phyloP scores from a whole-genome alignment of 1,140 invertebrate species.

The Pararge aegeria region DNA sequence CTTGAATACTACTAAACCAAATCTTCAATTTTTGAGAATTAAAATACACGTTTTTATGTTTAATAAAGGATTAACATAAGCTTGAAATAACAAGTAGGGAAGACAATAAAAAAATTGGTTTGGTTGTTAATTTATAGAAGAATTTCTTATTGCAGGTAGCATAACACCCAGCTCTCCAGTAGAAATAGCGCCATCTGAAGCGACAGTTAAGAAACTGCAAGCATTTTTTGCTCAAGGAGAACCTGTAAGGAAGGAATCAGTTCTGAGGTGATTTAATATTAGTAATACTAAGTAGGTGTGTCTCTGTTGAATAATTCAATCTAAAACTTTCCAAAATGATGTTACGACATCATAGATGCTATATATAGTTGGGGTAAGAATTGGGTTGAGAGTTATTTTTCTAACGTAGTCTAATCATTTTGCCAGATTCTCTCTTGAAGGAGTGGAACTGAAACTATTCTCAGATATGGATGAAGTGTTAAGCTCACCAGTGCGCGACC shows the following conservation, averaged over 20 bases:
- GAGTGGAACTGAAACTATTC: conserved; percentile 85
- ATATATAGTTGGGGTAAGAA: background rate
- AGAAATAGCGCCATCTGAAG: conserved; percentile 76
- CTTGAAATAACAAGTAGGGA: too few species aligned
- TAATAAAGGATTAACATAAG: too few species aligned
- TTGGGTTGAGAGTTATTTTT: background rate
- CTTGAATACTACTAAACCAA: too few species aligned
- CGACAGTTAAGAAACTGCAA: conserved; percentile 85
- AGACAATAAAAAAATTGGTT: too few species aligned
- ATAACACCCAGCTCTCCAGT: conserved; percentile 61
- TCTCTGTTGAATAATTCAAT: too few species aligned
- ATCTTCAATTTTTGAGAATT: too few species aligned
- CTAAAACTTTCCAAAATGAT: too few species aligned
- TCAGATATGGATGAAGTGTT: conserved; percentile 87
- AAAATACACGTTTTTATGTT: too few species aligned
- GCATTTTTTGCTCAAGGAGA: conserved; percentile 87
- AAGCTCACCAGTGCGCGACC: conserved; percentile 87
- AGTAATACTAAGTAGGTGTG: background rate
- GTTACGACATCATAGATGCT: too few species aligned
- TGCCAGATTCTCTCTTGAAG: conserved; percentile 84
- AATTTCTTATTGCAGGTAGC: conserved; percentile 35
- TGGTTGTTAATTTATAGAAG: too few species aligned
- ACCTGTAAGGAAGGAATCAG: conserved; percentile 81
- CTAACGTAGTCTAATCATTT: background rate
- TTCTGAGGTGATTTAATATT: conserved; percentile 53